Evolutionary conservation across 2,113 vertebrate species (phyloP).

Genomic region (Pongo pygmaeus): DNA sequence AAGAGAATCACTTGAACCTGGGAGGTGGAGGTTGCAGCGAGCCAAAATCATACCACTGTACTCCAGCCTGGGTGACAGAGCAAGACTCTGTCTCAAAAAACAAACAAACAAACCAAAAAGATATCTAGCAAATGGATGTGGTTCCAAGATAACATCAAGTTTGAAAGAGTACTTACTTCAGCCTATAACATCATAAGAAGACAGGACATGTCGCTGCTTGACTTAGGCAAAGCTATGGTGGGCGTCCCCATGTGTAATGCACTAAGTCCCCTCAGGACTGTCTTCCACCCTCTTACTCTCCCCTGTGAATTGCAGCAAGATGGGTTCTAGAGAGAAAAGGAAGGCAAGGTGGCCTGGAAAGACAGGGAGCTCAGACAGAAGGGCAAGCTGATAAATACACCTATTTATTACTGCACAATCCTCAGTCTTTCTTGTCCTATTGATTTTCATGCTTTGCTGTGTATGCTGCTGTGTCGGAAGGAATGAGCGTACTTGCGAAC

Average conservation of each 20-base stretch:
- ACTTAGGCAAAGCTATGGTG: neutral
- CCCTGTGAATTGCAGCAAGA: neutral
- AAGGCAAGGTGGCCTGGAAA: neutral
- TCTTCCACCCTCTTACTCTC: neutral
- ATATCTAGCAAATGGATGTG: neutral
- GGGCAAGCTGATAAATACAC: neutral
- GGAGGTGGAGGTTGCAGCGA: no score
- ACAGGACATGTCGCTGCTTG: neutral
- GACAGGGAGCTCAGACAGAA: neutral
- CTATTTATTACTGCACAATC: neutral
- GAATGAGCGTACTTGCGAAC: neutral
- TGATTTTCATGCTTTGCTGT: neutral
- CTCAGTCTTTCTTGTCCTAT: neutral
- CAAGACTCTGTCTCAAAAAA: no score
- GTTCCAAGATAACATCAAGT: neutral
- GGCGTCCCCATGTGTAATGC: neutral
- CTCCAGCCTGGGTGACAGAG: no score
- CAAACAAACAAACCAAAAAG: no score
- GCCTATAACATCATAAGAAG: neutral
- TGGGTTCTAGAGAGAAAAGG: neutral
- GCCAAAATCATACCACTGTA: no score
- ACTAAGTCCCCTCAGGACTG: neutral
- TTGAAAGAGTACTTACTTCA: neutral
- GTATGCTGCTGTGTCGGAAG: neutral
- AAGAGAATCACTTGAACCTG: no score